Evolutionary conservation across 2,888 invertebrate genomes (phyloP), one percentile per base, ranked within the genome.

Genomic region (Pseudoips prasinana): DNA sequence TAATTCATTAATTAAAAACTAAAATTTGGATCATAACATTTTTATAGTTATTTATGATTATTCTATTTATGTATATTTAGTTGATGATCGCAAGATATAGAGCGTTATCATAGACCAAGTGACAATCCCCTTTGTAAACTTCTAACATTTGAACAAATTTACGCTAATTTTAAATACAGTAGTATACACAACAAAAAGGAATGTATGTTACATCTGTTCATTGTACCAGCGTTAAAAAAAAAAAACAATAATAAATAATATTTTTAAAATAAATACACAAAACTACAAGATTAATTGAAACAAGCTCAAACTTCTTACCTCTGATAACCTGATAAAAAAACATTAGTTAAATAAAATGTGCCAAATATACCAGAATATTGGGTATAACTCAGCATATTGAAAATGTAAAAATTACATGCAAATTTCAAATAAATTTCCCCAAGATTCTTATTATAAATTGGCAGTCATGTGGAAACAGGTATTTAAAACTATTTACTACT

Each of bases 251-350:
- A 53, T 43, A n/a, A n/a, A 58, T 56, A 50, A 57, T 47, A 64
- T 60, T 53, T 52, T 55, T 42, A 61, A 61, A 45, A 51, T 51
- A 51, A 44, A 62, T 54, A 67, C 62, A 62, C 58, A 66, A 57
- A n/a, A 58, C 69, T 67, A 65, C 64, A 64, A 68, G 58, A 63
- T 69, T 39, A 55, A 69, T 66, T 58, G 56, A 63, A 73, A 73
- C 75, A 80, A 82, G 72, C 73, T 66, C 54, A 69, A 73, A 73
- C 61, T 63, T 67, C 86, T 87, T 87, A 87, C 87, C 86, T 87
- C 79, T 52, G 70, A 43, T 61, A 73, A 83, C 87, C 86, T 85
- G 85, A 84, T 75, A 77, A 73, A 58, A 77, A 76, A 77, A 74
- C 58, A 56, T 56, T 54, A 58, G 58, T 66, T 29, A 61, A 24